Evolutionary conservation across 1,140 invertebrate genomes (phyloP), one percentile per base, ranked within the genome.

Genomic region (Nephotettix cincticeps): DNA sequence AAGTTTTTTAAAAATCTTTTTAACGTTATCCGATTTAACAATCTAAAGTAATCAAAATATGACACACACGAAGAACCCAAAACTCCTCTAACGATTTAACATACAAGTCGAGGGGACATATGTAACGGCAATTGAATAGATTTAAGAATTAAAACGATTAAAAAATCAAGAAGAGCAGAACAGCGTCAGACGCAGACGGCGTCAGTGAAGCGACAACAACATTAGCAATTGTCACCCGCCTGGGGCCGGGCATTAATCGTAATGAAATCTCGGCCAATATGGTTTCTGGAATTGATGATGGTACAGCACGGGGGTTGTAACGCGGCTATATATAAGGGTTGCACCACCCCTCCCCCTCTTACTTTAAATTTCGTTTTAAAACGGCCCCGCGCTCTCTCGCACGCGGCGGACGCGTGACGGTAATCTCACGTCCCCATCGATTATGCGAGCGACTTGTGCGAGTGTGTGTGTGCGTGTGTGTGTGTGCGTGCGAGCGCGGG

Each of bases 191-290:
- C n/a, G n/a, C n/a, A n/a, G n/a, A n/a, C n/a, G 32, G 4, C 32
- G 32, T 14, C 32, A 36, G 32, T 14, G 32, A 4, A 36, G 32
- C 14, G 9, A 6, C 32, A 65, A 67, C 64, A 67, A 36, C 64
- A 67, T 67, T 30, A 19, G 17, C 64, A 45, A 67, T 67, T 67
- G 64, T 43, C 64, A 67, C 36, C 29, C 32, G 23, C 30, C 73
- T n/a, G 4, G 14, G 6, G 4, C 14, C 21, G 68, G 17, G 63
- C 73, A 74, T 74, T 74, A 74, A 74, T 74, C 73, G 73, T 74
- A 74, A 74, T 74, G 73, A 74, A 74, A 74, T 74, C 73, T 74
- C 73, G 65, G 71, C 69, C 73, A 74, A 74, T 74, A 74, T 74
- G 73, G 73, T 74, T 74, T 74, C 73, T 74, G 73, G 73, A 74